Evolutionary conservation across 1,140 invertebrate species (phyloP).

Genomic region (Cyclina sinensis): DNA sequence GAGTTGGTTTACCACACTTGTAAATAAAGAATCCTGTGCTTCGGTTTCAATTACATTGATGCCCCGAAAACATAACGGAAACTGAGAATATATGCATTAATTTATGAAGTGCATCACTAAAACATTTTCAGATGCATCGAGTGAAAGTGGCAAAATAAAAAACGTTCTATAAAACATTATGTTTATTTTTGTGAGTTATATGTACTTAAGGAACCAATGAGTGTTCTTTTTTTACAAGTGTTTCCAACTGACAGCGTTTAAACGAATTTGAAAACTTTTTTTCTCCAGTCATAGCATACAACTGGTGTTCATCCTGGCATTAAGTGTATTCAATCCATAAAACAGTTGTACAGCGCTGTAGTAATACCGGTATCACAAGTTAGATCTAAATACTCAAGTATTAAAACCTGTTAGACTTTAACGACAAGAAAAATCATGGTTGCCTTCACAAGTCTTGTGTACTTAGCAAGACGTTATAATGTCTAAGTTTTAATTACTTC

Average conservation of each 20-base stretch:
- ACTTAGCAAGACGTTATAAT: not conserved
- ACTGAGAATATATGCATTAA: no score
- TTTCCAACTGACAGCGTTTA: conserved; percentile 17
- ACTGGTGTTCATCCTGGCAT: conserved; percentile 9
- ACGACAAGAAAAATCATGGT: not conserved
- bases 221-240: conserved; percentile 20
- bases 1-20: no score
- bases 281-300: not conserved
- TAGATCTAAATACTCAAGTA: conserved; percentile 12
- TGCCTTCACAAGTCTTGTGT: not conserved
- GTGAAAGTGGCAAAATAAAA: no score
- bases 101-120: no score
- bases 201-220: not conserved
- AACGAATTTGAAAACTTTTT: not conserved
- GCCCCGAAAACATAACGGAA: no score
- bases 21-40: no score
- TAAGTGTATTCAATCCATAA: conserved; percentile 29
- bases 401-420: conserved; percentile 18
- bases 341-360: conserved; percentile 14
- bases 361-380: not conserved
- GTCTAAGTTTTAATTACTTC: conserved; percentile 20
- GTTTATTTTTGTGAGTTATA: not conserved
- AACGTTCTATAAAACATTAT: not conserved
- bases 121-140: no score
- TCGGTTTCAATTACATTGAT: no score